These are phyloP conservation scores for Turritopsis rubra DNA, from an alignment of 30 jellyfish, hydroid and myxozoan genomes.

Conservation along the genomic window DNA sequence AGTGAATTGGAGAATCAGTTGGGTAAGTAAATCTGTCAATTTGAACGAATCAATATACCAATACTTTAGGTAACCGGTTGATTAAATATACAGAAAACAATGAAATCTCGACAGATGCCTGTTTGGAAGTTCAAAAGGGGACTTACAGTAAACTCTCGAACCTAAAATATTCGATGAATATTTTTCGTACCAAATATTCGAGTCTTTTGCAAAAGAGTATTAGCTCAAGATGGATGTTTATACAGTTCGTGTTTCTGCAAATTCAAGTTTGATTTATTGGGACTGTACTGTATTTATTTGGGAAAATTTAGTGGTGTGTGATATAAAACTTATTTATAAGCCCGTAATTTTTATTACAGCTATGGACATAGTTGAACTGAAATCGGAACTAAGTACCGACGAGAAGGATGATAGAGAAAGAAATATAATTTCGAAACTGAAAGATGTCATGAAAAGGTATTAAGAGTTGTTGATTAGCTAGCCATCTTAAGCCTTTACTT, in stretches of 20 bases:
- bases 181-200: too few relatives aligned
- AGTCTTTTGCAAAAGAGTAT: too few relatives aligned
- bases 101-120: neutral
- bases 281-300: neutral
- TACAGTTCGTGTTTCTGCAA: too few relatives aligned
- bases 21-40: neutral
- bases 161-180: too few relatives aligned
- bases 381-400: neutral
- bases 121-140: too few relatives aligned
- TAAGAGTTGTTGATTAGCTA: neutral
- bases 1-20: neutral
- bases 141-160: too few relatives aligned
- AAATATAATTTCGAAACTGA: neutral
- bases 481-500: neutral
- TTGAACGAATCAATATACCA: neutral
- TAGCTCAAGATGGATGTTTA: too few relatives aligned
- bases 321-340: neutral
- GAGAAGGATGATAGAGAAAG: neutral
- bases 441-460: neutral
- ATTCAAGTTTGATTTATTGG: too few relatives aligned
- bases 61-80: too few relatives aligned
- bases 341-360: neutral
- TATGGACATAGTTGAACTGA: neutral
- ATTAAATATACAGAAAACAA: neutral
- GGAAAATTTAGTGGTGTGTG: neutral